Percentiles rank a stretch among this genome's conserved stretches.
Evolutionary conservation across 2,888 invertebrate species (phyloP).

Genomic region (Neoscelio sp.): DNA sequence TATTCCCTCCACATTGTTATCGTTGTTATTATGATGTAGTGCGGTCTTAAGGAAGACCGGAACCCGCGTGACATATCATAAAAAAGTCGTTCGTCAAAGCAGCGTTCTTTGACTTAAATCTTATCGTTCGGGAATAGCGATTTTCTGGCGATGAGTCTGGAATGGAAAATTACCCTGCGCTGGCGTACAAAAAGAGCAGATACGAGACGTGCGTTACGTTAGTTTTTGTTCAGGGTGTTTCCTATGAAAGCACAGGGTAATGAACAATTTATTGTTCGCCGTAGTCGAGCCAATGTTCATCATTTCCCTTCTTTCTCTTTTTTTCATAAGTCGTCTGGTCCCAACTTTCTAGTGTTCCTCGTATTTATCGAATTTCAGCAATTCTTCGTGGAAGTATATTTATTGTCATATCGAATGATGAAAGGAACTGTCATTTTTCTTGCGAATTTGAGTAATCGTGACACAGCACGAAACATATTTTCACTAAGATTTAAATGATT

Average conservation of each 20-base stretch:
- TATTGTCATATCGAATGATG: too few relatives aligned
- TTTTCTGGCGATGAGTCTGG: too few relatives aligned
- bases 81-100: constrained; percentile 37
- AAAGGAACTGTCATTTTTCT: too few relatives aligned
- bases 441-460: too few relatives aligned
- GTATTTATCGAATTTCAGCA: too few relatives aligned
- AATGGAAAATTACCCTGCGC: not conserved
- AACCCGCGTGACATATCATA: constrained; percentile 60
- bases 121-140: not conserved
- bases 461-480: too few relatives aligned
- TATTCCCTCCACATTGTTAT: constrained; percentile 42
- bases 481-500: too few relatives aligned
- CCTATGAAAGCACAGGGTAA: constrained; percentile 9
- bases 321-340: constrained; percentile 35
- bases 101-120: constrained; percentile 27
- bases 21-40: constrained; percentile 38
- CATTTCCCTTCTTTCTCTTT: too few relatives aligned
- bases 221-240: constrained; percentile 6
- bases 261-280: not conserved
- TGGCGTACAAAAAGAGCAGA: not conserved
- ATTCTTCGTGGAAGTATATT: not conserved
- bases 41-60: constrained; percentile 11
- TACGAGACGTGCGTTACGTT: constrained; percentile 9
- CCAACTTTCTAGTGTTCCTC: constrained; percentile 50
- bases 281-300: constrained; percentile 20